Conservation (phyloP, 2,888 invertebrate species). For the Electrophaes corylata region DNA sequence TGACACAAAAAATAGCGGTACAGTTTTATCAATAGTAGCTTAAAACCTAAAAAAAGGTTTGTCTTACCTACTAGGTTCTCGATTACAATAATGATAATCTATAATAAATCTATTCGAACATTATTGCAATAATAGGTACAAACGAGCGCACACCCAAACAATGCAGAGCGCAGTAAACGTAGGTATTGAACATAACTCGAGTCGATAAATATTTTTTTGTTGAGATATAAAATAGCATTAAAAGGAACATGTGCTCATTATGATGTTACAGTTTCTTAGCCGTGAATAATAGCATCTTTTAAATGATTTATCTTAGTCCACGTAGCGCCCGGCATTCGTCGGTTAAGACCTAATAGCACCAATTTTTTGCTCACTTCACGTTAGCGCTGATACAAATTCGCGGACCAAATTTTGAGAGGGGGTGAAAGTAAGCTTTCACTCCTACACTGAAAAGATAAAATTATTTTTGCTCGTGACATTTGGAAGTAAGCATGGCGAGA, state of each 20-base stretch:
- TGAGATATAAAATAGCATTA: not conserved
- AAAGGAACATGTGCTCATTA: not conserved
- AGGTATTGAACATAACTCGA: too few species aligned
- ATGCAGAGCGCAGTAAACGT: too few species aligned
- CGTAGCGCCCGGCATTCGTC: constrained; percentile 55
- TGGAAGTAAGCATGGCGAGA: constrained; percentile 31
- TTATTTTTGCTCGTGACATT: constrained; percentile 43
- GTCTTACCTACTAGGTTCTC: too few species aligned
- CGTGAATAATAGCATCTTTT: constrained; percentile 15
- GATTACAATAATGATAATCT: too few species aligned
- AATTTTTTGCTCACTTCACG: constrained; percentile 62
- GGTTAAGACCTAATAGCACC: constrained; percentile 70
- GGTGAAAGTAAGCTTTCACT: constrained; percentile 79
- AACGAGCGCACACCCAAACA: too few species aligned
- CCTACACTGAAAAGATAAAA: constrained; percentile 49
- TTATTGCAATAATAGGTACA: too few species aligned
- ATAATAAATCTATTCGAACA: too few species aligned
- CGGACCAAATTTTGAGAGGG: constrained; percentile 61
- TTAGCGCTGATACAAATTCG: constrained; percentile 72
- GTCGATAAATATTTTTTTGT: not conserved
- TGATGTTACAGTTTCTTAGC: constrained; percentile 1
- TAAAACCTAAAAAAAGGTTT: too few species aligned
- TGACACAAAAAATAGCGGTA: too few species aligned
- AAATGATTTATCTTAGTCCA: constrained; percentile 25
- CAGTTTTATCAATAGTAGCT: too few species aligned